Base-by-base conservation (phyloP, 2,797 vertebrate genomes). In the Micrastur ruficollis region DNA sequence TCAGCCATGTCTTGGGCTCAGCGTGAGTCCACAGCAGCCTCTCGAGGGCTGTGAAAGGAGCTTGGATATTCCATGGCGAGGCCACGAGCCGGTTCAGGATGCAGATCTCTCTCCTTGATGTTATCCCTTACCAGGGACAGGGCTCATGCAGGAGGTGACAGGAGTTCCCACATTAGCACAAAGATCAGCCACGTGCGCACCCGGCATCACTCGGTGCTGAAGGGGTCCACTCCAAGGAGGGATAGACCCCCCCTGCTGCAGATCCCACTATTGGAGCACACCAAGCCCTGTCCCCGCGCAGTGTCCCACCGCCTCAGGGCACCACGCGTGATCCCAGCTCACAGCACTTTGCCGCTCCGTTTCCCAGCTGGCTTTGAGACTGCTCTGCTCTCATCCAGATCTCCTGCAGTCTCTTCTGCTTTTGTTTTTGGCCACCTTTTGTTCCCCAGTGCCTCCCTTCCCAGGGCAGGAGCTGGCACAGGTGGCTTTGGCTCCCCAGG, bases 11-110 rank as follows among this genome's bases (percentile, higher is more conserved):
- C 58, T 31, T 74, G 80, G 31, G n/a, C 36, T 86, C 65, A 31
- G 20, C 0, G 0, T 7, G 55, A 58, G 32, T 7, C 56, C 9
- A 1, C 0, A 1, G 26, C 2, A 3, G 21, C 19, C 11, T 26
- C 47, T 74, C 42, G 27, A 52, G 29, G 56, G 34, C 61, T 53
- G 12, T 7, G 2, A 44, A 56, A 67, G 29, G 34, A 85, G 27
- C 15, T 67, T 52, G 32, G 20, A 34, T 67, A 22, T 36, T 9
- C 19, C 38, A 11, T 8, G 29, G 29, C 17, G 22, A 15, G 40
- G 25, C 34, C 47, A 44, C 14, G 14, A 53, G 12, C 19, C 27
- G 58, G 19, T 40, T 55, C 7, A 16, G 42, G 52, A 26, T 34
- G 19, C 34, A 42, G 49, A 7, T 55, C 17, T 63, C n/a, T 38